Percentiles rank a stretch among this genome's conserved stretches.
These are phyloP conservation scores for Neosilurus mollespiculum DNA, from an alignment of 2,797 vertebrate species.

Conservation along the genomic window DNA sequence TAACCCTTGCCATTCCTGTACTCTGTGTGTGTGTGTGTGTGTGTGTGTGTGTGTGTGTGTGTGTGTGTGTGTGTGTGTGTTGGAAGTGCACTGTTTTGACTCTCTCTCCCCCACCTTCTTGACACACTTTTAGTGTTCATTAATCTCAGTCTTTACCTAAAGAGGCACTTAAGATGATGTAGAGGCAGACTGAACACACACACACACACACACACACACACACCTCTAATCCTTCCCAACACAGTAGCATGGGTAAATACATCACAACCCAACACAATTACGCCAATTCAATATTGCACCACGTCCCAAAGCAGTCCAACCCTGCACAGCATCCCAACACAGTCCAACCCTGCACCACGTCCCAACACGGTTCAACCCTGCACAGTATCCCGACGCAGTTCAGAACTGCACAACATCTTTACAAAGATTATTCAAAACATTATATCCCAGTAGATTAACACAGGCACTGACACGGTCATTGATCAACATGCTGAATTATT, in stretches of 20 bases:
- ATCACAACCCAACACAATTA: background rate
- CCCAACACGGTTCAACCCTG: too few relatives aligned
- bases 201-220: too few relatives aligned
- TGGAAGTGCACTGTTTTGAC: slow-evolving; percentile 20
- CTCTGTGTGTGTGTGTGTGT: too few relatives aligned
- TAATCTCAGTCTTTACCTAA: slow-evolving; percentile 81
- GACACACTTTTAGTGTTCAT: slow-evolving; percentile 59
- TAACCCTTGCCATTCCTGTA: slow-evolving; percentile 58
- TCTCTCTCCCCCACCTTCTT: slow-evolving; percentile 11
- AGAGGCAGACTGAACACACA: slow-evolving; percentile 74
- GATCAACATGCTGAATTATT: background rate
- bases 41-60: slow-evolving; percentile 49
- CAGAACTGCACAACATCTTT: background rate
- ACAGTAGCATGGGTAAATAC: background rate
- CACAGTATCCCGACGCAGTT: background rate
- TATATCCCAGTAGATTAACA: background rate
- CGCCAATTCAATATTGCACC: background rate
- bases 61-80: slow-evolving; percentile 49
- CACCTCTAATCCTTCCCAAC: slow-evolving; percentile 70
- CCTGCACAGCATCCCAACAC: background rate
- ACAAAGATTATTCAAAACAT: background rate
- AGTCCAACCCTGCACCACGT: background rate
- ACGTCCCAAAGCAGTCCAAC: background rate
- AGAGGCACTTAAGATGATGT: slow-evolving; percentile 84
- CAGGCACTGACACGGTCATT: background rate